A percentile compares a stretch with the other conserved stretches of the same genome.
phyloP scores from a whole-genome alignment of 2,797 vertebrate species.

The Neosilurus hyrtlii region DNA sequence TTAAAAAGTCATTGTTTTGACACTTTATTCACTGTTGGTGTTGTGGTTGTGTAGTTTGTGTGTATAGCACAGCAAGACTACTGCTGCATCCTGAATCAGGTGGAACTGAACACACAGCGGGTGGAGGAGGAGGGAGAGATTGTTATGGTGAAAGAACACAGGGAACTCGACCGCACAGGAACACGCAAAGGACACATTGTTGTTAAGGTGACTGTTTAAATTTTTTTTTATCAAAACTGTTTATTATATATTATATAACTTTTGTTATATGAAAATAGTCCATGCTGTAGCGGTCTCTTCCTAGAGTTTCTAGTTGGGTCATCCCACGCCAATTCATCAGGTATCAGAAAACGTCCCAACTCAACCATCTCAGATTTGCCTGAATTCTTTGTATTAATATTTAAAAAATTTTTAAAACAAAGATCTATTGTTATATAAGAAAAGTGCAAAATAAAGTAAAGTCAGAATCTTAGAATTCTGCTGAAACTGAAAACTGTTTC shows the following conservation, averaged over 20 bases:
- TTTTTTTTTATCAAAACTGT: neutral
- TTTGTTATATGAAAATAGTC: neutral
- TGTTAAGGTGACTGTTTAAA: slow-evolving; percentile 83
- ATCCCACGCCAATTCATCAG: too few species aligned
- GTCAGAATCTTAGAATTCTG: too few species aligned
- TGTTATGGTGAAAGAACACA: slow-evolving; percentile 98
- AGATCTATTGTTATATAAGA: too few species aligned
- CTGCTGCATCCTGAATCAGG: slow-evolving; percentile 98
- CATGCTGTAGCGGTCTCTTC: neutral
- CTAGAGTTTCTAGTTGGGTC: too few species aligned
- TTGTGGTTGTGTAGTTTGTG: slow-evolving; percentile 78
- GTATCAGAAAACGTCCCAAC: too few species aligned
- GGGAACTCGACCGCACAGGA: slow-evolving; percentile 95
- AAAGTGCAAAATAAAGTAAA: too few species aligned
- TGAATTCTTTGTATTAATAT: too few species aligned
- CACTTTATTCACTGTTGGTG: neutral
- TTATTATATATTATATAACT: too few species aligned
- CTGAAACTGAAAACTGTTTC: too few species aligned
- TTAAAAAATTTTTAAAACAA: too few species aligned
- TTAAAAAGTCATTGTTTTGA: neutral
- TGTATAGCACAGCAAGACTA: slow-evolving; percentile 98
- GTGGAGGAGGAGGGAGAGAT: slow-evolving; percentile 99
- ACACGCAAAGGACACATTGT: slow-evolving; percentile 98
- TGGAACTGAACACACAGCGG: slow-evolving; percentile 99
- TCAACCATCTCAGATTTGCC: too few species aligned